These are phyloP conservation scores for Cryptocheilus praepositus DNA, from an alignment of 2,888 invertebrate genomes.

Conservation along the genomic window DNA sequence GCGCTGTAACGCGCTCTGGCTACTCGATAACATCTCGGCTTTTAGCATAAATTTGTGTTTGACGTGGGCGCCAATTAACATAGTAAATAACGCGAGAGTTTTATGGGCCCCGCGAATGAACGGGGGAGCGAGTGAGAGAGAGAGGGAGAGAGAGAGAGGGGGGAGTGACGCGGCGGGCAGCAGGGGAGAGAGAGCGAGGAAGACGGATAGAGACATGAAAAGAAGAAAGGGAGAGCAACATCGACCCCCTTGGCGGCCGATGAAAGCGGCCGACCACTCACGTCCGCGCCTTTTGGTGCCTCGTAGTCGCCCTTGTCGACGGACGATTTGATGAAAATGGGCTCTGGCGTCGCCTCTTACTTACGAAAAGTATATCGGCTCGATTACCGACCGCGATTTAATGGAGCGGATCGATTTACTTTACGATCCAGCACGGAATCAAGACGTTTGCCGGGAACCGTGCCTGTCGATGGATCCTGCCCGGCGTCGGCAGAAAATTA, in stretches of 20 bases:
- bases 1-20: conserved; percentile 53
- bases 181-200: neutral
- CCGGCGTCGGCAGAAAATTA: conserved; percentile 32
- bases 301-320: conserved; percentile 4
- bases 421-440: conserved; percentile 44
- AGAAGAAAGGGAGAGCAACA: conserved; percentile 8
- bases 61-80: conserved; percentile 69
- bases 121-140: neutral
- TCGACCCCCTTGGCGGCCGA: conserved; percentile 22
- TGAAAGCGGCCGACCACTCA: conserved; percentile 25
- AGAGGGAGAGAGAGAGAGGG: conserved; percentile 5
- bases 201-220: conserved; percentile 6
- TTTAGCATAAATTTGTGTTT: conserved; percentile 71
- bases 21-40: conserved; percentile 65
- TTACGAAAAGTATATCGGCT: conserved; percentile 25
- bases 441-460: conserved; percentile 38
- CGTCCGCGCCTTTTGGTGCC: conserved; percentile 8
- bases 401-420: conserved; percentile 51
- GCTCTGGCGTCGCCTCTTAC: conserved; percentile 11
- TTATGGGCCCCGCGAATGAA: conserved; percentile 32
- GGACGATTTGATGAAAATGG: conserved; percentile 38
- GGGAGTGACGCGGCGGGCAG: no score
- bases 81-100: conserved; percentile 64
- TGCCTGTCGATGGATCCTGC: conserved; percentile 1
- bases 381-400: conserved; percentile 45